These are phyloP conservation scores for Globodera ellingtonae DNA, from an alignment of 1,140 invertebrate species.

Conservation along the genomic window DNA sequence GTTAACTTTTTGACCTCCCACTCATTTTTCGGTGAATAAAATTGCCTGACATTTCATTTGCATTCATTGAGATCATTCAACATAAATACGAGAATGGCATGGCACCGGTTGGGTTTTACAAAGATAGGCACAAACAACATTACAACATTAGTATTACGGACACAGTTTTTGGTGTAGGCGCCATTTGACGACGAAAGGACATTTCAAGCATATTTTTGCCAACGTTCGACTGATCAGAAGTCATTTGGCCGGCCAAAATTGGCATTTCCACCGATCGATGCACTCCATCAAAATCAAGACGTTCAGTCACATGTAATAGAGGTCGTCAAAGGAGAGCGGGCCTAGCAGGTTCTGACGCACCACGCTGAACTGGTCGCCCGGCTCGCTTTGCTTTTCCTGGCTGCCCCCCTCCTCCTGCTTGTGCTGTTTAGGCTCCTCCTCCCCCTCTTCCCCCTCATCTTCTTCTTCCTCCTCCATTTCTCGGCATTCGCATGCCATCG, in stretches of 20 bases:
- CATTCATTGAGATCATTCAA: neutral
- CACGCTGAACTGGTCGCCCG: constrained; percentile 12
- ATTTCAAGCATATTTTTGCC: too few species aligned
- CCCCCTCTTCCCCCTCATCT: neutral
- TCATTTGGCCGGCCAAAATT: neutral
- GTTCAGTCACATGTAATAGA: constrained; percentile 24
- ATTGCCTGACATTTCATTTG: constrained; percentile 4
- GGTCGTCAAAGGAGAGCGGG: constrained; percentile 31
- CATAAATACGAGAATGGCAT: neutral
- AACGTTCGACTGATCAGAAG: too few species aligned
- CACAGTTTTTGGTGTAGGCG: too few species aligned
- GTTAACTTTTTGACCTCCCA: neutral
- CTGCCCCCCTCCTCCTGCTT: neutral
- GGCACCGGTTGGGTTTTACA: too few species aligned
- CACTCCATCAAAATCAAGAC: neutral
- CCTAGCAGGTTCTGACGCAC: constrained; percentile 27
- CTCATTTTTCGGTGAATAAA: constrained; percentile 4
- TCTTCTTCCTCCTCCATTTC: constrained; percentile 17
- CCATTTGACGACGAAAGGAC: neutral
- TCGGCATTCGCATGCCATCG: constrained; percentile 16
- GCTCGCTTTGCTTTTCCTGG: neutral
- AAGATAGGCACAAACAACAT: too few species aligned
- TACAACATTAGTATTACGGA: too few species aligned
- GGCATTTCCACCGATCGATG: neutral
- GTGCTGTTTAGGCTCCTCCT: neutral